Evolutionary conservation across 2,113 vertebrate genomes (phyloP), one percentile per base, ranked within the genome.

Genomic region (Carettochelys insculpta): DNA sequence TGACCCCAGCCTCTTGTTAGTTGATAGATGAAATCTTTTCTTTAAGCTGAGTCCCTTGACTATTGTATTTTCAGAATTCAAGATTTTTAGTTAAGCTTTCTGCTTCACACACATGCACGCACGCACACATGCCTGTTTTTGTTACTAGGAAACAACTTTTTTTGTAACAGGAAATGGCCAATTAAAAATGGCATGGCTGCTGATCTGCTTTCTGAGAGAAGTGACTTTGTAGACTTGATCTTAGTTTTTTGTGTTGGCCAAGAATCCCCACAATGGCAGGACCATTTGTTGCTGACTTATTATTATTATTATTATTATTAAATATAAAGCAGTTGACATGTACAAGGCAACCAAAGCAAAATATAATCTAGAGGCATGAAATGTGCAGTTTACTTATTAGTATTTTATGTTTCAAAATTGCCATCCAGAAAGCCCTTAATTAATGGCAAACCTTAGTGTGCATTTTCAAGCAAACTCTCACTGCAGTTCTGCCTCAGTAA

Each of bases 1-100:
- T 97, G 97, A 97, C 97, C 97, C 95, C 88, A 85, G 96, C 97
- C 96, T 97, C 97, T 97, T 95, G 96, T 97, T 97, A 97, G 97
- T 77, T 95, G 96, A 97, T 92, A 96, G 97, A 98, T 95, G 92
- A 95, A 97, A 97, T 97, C 95, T 97, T 97, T 97, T 96, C 97
- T 92, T 56, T 92, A 95, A 96, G 94, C 96, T 29, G 87, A 94
- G 93, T 96, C 95, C 92, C 96, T 95, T 93, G 96, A 97, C 97
- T 97, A 88, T 97, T 97, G 92, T 95, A 94, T 94, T 97, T 97
- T 93, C 94, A 87, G 94, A 96, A 97, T 96, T 97, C 96, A 95
- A 92, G 94, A 95, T 97, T 97, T 97, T 93, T 89, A 93, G 95
- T 96, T 84, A 90, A 95, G 94, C 92, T 95, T 92, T 88, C 89